These are phyloP conservation scores for Helarctos malayanus DNA, from an alignment of 2,797 vertebrate species.

Conservation along the genomic window DNA sequence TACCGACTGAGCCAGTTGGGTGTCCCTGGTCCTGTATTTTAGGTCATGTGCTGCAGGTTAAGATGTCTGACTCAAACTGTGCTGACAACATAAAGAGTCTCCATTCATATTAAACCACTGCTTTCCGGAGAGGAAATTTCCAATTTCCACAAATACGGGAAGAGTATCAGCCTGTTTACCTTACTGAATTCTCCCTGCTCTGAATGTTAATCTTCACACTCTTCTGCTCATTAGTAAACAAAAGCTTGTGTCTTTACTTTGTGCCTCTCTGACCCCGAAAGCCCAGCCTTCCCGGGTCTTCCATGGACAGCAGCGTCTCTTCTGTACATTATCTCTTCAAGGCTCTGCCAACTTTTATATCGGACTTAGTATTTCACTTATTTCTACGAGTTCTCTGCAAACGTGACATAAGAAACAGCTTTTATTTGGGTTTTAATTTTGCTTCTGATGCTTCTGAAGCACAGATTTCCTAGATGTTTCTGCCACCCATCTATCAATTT, in stretches of 20 bases:
- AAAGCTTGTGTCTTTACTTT: neutral
- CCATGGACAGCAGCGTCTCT: neutral
- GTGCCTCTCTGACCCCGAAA: neutral
- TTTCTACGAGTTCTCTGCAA: neutral
- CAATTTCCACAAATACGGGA: neutral
- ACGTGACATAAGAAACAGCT: neutral
- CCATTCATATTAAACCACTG: neutral
- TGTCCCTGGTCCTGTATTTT: neutral
- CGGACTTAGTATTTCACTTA: neutral
- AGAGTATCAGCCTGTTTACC: neutral
- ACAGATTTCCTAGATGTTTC: neutral
- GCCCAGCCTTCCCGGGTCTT: too few species aligned
- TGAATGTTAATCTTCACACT: neutral
- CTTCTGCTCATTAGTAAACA: neutral
- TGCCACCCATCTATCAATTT: neutral
- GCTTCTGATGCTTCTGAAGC: neutral
- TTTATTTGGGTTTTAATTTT: neutral
- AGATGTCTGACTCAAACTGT: neutral
- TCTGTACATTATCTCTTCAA: neutral
- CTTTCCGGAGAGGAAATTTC: neutral
- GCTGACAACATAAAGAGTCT: neutral
- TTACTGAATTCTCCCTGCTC: neutral
- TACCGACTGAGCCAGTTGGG: too few species aligned
- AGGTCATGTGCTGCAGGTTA: neutral
- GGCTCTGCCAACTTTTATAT: neutral